Conservation (phyloP, 1,140 invertebrate species). For the Macrocentrus cingulum region DNA sequence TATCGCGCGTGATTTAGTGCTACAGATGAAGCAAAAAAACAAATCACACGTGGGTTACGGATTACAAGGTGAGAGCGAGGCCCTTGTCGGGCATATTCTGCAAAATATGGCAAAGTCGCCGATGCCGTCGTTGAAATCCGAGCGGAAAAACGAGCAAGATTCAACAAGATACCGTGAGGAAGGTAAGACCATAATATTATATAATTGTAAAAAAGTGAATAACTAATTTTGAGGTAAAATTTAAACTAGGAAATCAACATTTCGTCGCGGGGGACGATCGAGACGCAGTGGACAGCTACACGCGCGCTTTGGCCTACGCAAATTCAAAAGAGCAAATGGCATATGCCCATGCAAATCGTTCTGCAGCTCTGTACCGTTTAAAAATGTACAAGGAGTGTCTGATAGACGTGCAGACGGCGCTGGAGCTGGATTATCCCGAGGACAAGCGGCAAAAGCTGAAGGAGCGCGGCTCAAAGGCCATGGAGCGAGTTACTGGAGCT, state of each 20-base stretch:
- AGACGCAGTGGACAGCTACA: constrained; percentile 54
- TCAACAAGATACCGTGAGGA: constrained; percentile 49
- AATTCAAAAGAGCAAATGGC: constrained; percentile 45
- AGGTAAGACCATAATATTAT: constrained; percentile 37
- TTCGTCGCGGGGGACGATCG: constrained; percentile 52
- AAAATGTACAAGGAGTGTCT: constrained; percentile 55
- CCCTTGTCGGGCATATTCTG: constrained; percentile 47
- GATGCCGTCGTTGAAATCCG: constrained; percentile 41
- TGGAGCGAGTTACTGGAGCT: constrained; percentile 41
- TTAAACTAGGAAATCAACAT: constrained; percentile 48
- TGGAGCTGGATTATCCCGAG: constrained; percentile 50
- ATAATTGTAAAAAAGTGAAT: neutral
- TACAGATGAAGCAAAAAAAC: constrained; percentile 44
- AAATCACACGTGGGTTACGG: constrained; percentile 49
- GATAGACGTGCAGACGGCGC: constrained; percentile 52
- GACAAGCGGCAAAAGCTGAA: constrained; percentile 49
- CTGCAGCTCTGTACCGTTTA: constrained; percentile 55
- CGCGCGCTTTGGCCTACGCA: constrained; percentile 52
- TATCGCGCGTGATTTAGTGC: constrained; percentile 43
- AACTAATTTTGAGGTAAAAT: constrained; percentile 9
- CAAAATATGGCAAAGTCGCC: constrained; percentile 50
- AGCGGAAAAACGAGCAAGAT: constrained; percentile 47
- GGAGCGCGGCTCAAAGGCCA: constrained; percentile 46
- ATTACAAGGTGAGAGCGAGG: constrained; percentile 50
- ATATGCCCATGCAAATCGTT: constrained; percentile 55